phyloP scores from a whole-genome alignment of 2,113 vertebrate species.

The Ardeotis arabs region DNA sequence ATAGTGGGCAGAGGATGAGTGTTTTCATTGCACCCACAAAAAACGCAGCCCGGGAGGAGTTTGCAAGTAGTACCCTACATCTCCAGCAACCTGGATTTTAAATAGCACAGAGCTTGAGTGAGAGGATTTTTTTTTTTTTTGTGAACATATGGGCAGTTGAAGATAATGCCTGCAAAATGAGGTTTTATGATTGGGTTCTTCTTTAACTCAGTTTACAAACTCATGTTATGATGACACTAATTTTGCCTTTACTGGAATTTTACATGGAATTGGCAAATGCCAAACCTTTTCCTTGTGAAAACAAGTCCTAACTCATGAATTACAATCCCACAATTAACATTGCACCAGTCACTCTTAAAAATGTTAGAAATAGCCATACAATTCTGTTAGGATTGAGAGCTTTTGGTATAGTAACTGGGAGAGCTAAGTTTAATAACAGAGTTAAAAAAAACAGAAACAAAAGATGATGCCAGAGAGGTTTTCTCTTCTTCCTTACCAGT shows the following conservation, averaged over 20 bases:
- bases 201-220: background rate
- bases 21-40: rapidly evolving
- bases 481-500: background rate
- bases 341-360: background rate
- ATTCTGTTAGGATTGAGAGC: background rate
- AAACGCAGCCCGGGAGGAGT: rapidly evolving
- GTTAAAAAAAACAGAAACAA: background rate
- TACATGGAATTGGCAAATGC: background rate
- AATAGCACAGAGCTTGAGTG: background rate
- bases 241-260: background rate
- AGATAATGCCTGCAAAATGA: background rate
- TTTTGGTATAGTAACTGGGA: background rate
- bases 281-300: background rate
- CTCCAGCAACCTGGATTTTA: background rate
- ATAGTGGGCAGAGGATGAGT: rapidly evolving
- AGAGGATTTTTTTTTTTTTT: background rate
- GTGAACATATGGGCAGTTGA: background rate
- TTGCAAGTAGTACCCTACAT: background rate
- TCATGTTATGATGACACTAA: background rate
- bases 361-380: background rate
- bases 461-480: background rate
- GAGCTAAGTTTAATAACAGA: background rate
- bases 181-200: background rate
- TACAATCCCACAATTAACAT: background rate
- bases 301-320: background rate